phyloP scores from a whole-genome alignment of 2,113 vertebrate species.

The Thermophis baileyi region DNA sequence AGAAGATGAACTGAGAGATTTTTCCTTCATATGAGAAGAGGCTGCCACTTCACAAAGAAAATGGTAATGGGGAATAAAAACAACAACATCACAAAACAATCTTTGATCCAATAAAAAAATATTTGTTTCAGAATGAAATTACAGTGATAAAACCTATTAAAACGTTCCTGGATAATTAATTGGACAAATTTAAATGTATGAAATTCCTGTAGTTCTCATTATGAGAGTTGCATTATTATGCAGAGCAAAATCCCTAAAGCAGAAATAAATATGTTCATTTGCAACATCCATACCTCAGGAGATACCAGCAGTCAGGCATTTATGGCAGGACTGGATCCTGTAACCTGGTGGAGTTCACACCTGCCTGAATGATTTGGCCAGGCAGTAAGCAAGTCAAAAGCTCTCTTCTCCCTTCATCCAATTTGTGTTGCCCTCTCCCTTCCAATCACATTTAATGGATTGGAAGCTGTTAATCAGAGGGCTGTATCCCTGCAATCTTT shows the following conservation, averaged over 20 bases:
- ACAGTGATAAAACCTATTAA: slow-evolving; percentile 59
- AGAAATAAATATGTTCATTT: slow-evolving; percentile 71
- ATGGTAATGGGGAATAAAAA: not conserved
- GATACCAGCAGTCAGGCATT: slow-evolving; percentile 57
- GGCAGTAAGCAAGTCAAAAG: not conserved
- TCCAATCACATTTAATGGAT: not conserved
- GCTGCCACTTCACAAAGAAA: not conserved
- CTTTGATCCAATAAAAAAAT: slow-evolving; percentile 46
- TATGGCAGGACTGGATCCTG: not conserved
- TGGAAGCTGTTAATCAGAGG: not conserved
- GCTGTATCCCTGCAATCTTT: not conserved
- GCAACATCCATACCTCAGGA: slow-evolving; percentile 60
- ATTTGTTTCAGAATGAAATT: slow-evolving; percentile 55
- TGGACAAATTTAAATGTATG: slow-evolving; percentile 68
- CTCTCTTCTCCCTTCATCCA: not conserved
- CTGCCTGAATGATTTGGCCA: not conserved
- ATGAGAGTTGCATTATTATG: slow-evolving; percentile 69
- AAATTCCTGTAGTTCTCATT: slow-evolving; percentile 65
- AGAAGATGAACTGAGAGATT: not conserved
- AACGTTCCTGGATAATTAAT: slow-evolving; percentile 66
- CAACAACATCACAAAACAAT: not conserved
- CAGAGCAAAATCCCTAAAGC: slow-evolving; percentile 67
- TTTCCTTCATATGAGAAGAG: not conserved
- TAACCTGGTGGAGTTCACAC: not conserved
- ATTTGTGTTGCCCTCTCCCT: not conserved